Conservation (phyloP, 2,797 vertebrate species). For the Brachyalestes nurse region DNA sequence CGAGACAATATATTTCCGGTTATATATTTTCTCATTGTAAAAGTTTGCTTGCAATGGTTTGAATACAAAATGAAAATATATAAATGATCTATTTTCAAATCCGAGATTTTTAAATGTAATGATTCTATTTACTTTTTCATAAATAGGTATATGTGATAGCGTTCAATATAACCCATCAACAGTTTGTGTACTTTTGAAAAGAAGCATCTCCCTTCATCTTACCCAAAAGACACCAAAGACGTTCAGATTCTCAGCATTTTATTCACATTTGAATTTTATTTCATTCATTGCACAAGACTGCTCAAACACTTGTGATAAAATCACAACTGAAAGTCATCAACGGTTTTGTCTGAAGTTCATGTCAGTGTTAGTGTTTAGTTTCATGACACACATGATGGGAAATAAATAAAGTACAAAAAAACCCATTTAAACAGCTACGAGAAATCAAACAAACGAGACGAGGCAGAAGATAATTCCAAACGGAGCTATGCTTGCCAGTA, state of each 20-base stretch:
- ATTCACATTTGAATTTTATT: conserved; percentile 82
- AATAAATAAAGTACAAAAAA: conserved; percentile 80
- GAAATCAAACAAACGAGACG: conserved; percentile 43
- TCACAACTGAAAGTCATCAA: conserved; percentile 80
- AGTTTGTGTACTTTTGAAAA: background rate
- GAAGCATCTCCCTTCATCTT: background rate
- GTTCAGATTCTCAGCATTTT: conserved; percentile 78
- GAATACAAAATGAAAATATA: conserved; percentile 9
- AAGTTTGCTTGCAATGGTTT: background rate
- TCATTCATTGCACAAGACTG: conserved; percentile 85
- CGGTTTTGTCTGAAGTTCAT: conserved; percentile 76
- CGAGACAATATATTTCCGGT: background rate
- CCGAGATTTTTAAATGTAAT: background rate
- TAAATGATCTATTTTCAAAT: background rate
- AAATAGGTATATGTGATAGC: conserved; percentile 3
- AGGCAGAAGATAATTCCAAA: conserved; percentile 39
- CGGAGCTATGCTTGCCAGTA: conserved; percentile 32
- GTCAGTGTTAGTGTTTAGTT: conserved; percentile 76
- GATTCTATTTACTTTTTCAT: too few relatives aligned
- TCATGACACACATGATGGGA: conserved; percentile 73
- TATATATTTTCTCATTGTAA: background rate
- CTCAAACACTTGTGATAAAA: conserved; percentile 85
- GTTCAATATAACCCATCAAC: too few relatives aligned
- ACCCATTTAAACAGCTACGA: conserved; percentile 44
- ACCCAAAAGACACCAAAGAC: conserved; percentile 48